Base-by-base conservation (phyloP, 2,888 invertebrate genomes). In the Petrolisthes manimaculis region DNA sequence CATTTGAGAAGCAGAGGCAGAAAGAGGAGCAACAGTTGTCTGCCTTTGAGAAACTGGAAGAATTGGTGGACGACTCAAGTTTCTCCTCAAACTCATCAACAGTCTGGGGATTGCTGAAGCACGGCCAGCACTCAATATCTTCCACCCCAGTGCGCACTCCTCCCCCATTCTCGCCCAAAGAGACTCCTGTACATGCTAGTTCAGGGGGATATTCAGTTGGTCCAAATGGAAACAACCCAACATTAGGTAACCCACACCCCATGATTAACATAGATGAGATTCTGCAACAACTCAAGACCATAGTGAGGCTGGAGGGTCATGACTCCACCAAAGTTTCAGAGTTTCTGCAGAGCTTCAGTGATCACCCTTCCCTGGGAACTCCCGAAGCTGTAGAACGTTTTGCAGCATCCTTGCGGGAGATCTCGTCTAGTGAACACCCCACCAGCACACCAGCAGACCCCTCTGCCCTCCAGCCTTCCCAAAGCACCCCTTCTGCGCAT, bases 61-160 rank as follows among this genome's bases (percentile, higher is more conserved):
- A 89, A 55, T 82, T 91, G 55, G 89, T 87, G 37, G 91, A 84
- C 0, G 84, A 88, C 53, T 88, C 88, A 1, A 91, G 91, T 81
- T 89, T 91, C 61, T 91, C 89, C 51, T 91, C 91, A 14, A 89
- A 81, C 67, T 89, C 89, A 5, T 91, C 91, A 51, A 89, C 86
- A 67, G 91, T 91, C 24, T 61, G 56, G 56, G 79, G 55, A 8
- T 80, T 91, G 54, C 83, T 91, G n/a, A 88, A 83, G 56, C 84
- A 61, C 24, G 79, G 67, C 5, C 85, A 67, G 71, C 77, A 77
- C 3, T 82, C 86, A 18, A 67, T 37, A n/a, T 78, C 88, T 14
- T 89, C 88, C 56, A 89, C 90, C 21, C 88, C 88, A 55, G 37
- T 88, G 37, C 69, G 75, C 69, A 84, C 84, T 18, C 53, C 79